Base-by-base conservation (phyloP, 30 jellyfish, hydroid and myxozoan genomes). In the Chrysaora quinquecirrha region DNA sequence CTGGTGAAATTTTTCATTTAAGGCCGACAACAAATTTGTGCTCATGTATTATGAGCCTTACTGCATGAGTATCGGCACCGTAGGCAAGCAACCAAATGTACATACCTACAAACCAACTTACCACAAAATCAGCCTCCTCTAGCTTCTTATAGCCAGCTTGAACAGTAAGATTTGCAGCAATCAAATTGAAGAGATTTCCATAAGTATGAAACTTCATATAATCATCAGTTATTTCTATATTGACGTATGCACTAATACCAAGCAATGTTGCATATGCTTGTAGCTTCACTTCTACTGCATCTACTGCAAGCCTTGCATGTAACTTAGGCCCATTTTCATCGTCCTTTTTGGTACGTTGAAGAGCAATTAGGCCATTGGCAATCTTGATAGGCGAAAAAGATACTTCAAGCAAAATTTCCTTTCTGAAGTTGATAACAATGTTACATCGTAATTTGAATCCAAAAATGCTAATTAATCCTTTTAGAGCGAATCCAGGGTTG, bases 321-420 rank as follows among this genome's bases (percentile, higher is more conserved):
- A 92, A 32, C 86, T 22, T 64, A 0, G 98, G 97, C 28, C 98
- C 98, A 80, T 87, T 87, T 33, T 92, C 98, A 24, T 68, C 85
- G 69, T 92, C 97, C 21, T 76, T 49, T 49, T 56, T 35, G 28
- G 88, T 67, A 34, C 89, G 49, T 54, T 60, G 76, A 9, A 92
- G 32, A 18, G 71, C 73, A 21, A 92, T 27, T 14, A 82, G 64
- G 34, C 98, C 98, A 20, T 66, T 75, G 14, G 88, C 91, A 2
- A 92, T 60, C 46, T 66, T 82, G 64, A 92, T 52, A 1, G 96
- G 98, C 0, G 96, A 73, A 84, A 92, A 47, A 21, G 92, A 86
- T 32, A 87, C 98, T 3, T 61, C 93, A 3, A 92, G 66, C 63
- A 71, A 29, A 48, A 86, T 65, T 27, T 85, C 71, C 48, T 30